A percentile compares a stretch with the other conserved stretches of the same genome.
phyloP scores from a whole-genome alignment of 2,113 vertebrate genomes.

The Coryphaenoides rupestris region DNA sequence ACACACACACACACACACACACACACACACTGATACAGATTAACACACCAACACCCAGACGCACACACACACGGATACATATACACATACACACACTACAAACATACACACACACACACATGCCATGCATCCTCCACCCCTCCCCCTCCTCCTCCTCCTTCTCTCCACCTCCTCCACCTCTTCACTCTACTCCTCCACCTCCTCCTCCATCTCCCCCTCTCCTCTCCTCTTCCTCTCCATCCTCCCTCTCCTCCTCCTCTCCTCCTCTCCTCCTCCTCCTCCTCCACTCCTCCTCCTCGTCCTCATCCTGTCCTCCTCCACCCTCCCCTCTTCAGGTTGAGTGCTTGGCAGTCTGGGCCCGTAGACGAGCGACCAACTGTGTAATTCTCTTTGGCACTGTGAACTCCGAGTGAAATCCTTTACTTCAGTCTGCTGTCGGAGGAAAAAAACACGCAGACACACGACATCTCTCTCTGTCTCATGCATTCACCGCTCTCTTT shows the following conservation, averaged over 20 bases:
- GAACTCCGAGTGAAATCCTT: neutral
- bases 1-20: too few species aligned
- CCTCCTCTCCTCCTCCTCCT: conserved; percentile 8
- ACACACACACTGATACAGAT: too few species aligned
- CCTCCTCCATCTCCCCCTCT: conserved; percentile 29
- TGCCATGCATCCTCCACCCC: neutral
- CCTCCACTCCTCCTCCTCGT: neutral
- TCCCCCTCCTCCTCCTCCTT: neutral
- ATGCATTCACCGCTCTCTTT: neutral
- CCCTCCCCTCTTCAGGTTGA: neutral
- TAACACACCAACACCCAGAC: too few species aligned
- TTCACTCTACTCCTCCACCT: too few species aligned
- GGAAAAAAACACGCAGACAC: neutral
- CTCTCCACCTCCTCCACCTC: too few species aligned
- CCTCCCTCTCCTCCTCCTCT: conserved; percentile 9
- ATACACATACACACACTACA: too few species aligned
- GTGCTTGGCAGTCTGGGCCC: conserved; percentile 35
- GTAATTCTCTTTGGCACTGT: neutral
- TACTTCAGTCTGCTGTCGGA: neutral
- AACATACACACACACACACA: too few species aligned
- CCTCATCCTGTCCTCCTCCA: neutral
- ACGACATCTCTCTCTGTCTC: conserved; percentile 3
- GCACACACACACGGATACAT: too few species aligned
- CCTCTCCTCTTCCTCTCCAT: conserved; percentile 16
- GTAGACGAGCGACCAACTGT: neutral